Evolutionary conservation across 35 echinoderm and acorn worm genomes (phyloP), one percentile per base, ranked within the genome.

Genomic region (Diadema setosum): DNA sequence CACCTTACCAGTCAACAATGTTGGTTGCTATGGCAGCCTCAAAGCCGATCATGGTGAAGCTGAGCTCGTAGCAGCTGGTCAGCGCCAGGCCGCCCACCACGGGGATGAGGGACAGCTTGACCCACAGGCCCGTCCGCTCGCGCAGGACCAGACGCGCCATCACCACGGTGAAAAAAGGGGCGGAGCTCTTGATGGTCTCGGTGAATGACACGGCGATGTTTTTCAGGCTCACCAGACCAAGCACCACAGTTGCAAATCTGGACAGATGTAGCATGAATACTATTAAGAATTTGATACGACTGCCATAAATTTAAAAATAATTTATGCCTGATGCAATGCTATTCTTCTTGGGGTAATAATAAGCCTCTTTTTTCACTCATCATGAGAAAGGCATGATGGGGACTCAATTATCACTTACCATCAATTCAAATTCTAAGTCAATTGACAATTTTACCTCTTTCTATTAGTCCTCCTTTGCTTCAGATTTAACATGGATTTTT

Each of bases 201-300:
- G 96, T 98, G 65, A 98, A 98, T 32, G 96, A 98, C 46, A 98
- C 96, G 7, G 96, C 96, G 75, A 98, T 98, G 55, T 98, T 60
- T 33, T 98, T 98, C 34, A 98, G 76, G 44, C 88, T 91, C 8
- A 98, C 88, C 15, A 98, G 84, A 9, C 96, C 96, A 48, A 98
- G 63, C 18, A 98, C 84, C 20, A 98, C 96, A 29, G 96, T 98
- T 1, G 88, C 81, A 89, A 94, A 98, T 65, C 95, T 97, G 35
- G 5, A 75, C 31, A 65, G n/a, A n/a, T n/a, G n/a, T n/a, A n/a
- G n/a, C 57, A 27, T n/a, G n/a, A n/a, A n/a, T n/a, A n/a, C n/a
- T n/a, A n/a, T n/a, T n/a, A n/a, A n/a, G n/a, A n/a, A n/a, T n/a
- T n/a, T n/a, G n/a, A n/a, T n/a, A n/a, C n/a, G n/a, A n/a, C n/a